Evolutionary conservation across 2,888 invertebrate genomes (phyloP).

Genomic region (Metopia argyrocephala): DNA sequence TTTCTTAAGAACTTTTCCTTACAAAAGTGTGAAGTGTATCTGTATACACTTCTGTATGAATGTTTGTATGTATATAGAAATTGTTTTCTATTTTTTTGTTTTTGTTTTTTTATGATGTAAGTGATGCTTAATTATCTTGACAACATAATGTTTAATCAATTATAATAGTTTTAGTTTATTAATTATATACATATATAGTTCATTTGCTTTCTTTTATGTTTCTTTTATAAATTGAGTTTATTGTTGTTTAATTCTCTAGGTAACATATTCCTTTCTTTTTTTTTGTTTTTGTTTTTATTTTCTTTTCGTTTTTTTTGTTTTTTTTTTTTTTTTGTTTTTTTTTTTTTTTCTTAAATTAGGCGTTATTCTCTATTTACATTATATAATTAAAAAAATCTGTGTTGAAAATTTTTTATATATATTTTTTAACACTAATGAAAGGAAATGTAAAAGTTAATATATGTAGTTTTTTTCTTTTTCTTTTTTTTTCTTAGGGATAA

Average conservation of each 20-base stretch:
- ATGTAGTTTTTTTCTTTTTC: too few species aligned
- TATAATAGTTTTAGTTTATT: constrained; percentile 16
- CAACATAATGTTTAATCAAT: neutral
- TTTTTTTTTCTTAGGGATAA: neutral
- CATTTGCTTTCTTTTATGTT: constrained; percentile 47
- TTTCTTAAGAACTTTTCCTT: too few species aligned
- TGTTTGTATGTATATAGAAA: neutral
- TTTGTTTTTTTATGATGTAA: constrained; percentile 50
- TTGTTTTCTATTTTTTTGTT: constrained; percentile 12
- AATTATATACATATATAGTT: constrained; percentile 58
- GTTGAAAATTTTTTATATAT: too few species aligned
- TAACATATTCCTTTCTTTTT: too few species aligned
- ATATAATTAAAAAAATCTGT: constrained; percentile 26
- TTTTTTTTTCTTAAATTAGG: constrained; percentile 31
- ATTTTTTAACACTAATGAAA: too few species aligned
- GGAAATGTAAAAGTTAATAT: too few species aligned
- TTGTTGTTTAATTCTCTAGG: constrained; percentile 39
- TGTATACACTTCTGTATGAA: neutral
- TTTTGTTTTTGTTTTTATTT: too few species aligned
- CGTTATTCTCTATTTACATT: constrained; percentile 50
- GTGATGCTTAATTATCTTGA: constrained; percentile 1
- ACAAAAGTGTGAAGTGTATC: neutral
- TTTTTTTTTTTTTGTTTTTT: constrained; percentile 8
- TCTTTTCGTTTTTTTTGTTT: constrained; percentile 20
- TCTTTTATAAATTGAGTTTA: constrained; percentile 28